Conservation (phyloP, 1,140 invertebrate genomes). For the Caenorhabditis briggsae region DNA sequence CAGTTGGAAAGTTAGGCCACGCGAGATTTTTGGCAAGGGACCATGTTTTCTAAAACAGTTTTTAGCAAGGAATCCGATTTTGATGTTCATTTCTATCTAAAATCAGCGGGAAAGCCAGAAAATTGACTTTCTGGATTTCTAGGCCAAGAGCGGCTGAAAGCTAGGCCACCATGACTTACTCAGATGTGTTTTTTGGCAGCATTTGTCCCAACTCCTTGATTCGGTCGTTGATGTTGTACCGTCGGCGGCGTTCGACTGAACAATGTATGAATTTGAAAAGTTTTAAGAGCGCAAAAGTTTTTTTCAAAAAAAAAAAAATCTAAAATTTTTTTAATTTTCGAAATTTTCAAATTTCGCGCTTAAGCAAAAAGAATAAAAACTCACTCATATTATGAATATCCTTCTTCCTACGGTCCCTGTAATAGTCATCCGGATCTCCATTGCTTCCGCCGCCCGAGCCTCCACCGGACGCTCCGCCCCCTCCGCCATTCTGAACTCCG, state of each 20-base stretch:
- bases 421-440: conserved; percentile 75
- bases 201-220: conserved; percentile 96
- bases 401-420: conserved; percentile 96
- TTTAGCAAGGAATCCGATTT: too few species aligned
- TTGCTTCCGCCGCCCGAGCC: conserved; percentile 39
- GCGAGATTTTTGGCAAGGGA: too few species aligned
- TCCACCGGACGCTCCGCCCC: neutral
- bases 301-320: neutral
- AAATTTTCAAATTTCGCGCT: neutral
- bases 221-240: conserved; percentile 98
- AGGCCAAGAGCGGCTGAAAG: neutral
- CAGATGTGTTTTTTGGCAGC: conserved; percentile 91
- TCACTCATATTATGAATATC: conserved; percentile 99
- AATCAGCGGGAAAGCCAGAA: too few species aligned
- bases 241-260: conserved; percentile 89
- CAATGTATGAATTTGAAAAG: neutral
- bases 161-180: conserved; percentile 78
- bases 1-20: too few species aligned
- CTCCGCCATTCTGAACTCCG: conserved; percentile 10
- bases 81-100: too few species aligned
- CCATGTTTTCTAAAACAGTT: too few species aligned
- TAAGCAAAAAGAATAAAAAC: conserved; percentile 78
- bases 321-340: neutral
- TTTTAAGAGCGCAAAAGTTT: neutral
- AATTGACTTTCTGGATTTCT: too few species aligned